Base-by-base conservation (phyloP, 2,797 vertebrate genomes). In the Rhinatrema bivittatum region DNA sequence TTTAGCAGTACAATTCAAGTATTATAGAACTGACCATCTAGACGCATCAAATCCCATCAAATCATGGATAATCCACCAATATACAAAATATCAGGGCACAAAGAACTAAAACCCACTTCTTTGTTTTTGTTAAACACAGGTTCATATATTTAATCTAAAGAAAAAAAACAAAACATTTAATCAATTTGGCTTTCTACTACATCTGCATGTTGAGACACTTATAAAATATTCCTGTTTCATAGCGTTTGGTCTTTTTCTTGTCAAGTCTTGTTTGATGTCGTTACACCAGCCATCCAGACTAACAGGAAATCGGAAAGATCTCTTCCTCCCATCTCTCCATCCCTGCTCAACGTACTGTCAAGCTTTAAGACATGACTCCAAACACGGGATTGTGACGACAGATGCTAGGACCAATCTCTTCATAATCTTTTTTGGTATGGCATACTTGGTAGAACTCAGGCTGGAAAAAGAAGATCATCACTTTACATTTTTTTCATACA, bases 391-490 rank as follows among this genome's bases (percentile, higher is more conserved):
- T 98, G 85, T 98, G 94, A 80, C 91, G 93, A 76, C 95, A 98
- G 82, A 98, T 98, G 86, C 93, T 96, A 46, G 95, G 95, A 56
- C 94, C 95, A 39, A 96, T 94, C 82, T 98, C 94, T 78, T 98
- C 94, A 61, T 98, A 98, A 71, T 98, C 95, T 56, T 94, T 97
- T 86, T 98, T 98, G 81, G 93, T 98, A 85, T 98, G 95, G 82
- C 95, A 98, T 69, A 98, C 95, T 86, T 98, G 94, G 87, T 98
- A 98, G 68, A 98, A 98, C 79, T 98, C 94, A n/a, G 94, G 94
- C 94, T 97, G 80, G 15, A 61, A 70, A 50, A 10, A 16, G 36
- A 59, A 68, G n/a, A n/a, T n/a, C n/a, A n/a, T n/a, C n/a, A n/a
- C n/a, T n/a, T n/a, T n/a, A n/a, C n/a, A n/a, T n/a, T n/a, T n/a